Conservation (phyloP, 1,140 invertebrate species). For the Nephila pilipes region DNA sequence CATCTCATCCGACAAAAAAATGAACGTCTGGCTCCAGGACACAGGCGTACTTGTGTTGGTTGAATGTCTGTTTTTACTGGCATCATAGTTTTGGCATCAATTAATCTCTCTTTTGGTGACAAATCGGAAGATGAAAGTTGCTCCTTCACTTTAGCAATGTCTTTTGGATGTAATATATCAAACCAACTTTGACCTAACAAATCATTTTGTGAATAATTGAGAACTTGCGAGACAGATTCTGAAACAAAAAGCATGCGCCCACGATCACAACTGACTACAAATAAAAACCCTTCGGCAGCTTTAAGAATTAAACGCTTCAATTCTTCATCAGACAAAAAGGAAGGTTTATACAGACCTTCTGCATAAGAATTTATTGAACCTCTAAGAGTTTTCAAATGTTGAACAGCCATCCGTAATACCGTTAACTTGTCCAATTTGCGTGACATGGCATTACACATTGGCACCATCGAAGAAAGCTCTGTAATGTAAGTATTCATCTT, state of each 20-base stretch:
- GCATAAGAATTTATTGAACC: conserved; percentile 89
- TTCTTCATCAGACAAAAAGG: conserved; percentile 94
- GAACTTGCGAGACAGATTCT: conserved; percentile 91
- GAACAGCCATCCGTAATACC: conserved; percentile 95
- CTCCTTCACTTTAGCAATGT: conserved; percentile 96
- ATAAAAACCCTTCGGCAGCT: conserved; percentile 94
- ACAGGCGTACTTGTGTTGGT: conserved; percentile 85
- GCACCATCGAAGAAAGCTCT: conserved; percentile 93
- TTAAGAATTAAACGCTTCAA: conserved; percentile 90
- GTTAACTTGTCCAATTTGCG: conserved; percentile 96
- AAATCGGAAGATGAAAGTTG: conserved; percentile 95
- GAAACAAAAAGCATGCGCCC: conserved; percentile 95
- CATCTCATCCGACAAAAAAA: conserved; percentile 97
- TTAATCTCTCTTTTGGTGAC: conserved; percentile 92
- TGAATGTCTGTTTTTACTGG: conserved; percentile 93
- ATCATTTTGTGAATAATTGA: conserved; percentile 87
- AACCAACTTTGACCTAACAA: conserved; percentile 96
- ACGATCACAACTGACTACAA: conserved; percentile 95
- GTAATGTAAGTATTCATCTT: conserved; percentile 98
- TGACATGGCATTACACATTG: conserved; percentile 96
- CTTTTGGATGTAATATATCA: conserved; percentile 96
- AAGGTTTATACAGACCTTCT: conserved; percentile 91
- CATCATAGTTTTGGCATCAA: conserved; percentile 96
- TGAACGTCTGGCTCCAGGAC: conserved; percentile 92
- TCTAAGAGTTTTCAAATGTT: conserved; percentile 89